Conservation (phyloP, 2,888 invertebrate species). For the Therioaphis trifolii region DNA sequence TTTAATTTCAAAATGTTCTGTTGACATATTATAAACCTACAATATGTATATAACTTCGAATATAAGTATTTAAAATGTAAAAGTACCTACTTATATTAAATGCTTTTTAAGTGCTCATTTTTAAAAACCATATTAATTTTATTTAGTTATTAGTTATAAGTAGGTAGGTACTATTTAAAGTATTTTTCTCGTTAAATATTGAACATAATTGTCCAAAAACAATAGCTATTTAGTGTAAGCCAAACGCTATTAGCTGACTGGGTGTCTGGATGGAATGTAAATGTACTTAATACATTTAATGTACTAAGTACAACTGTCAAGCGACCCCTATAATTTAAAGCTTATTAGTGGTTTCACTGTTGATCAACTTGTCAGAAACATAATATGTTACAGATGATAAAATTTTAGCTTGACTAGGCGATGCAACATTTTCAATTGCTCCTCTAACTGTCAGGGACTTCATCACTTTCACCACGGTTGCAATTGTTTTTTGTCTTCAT, state of each 20-base stretch:
- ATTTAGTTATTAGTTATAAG: no score
- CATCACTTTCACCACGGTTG: slow-evolving; percentile 36
- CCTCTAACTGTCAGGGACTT: slow-evolving; percentile 26
- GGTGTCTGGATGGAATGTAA: no score
- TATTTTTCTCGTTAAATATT: background rate
- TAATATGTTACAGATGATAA: background rate
- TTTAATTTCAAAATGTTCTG: no score
- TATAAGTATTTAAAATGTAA: background rate
- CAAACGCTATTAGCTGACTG: no score
- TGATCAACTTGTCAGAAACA: background rate
- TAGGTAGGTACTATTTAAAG: no score
- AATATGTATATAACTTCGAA: no score
- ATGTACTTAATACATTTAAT: no score
- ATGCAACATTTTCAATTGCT: background rate
- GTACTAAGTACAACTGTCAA: no score
- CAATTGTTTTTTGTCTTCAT: slow-evolving; percentile 26
- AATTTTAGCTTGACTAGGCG: background rate
- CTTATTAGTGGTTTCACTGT: background rate
- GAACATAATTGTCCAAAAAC: no score
- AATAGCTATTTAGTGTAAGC: no score
- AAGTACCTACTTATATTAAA: background rate
- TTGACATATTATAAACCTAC: no score
- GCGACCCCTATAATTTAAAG: background rate
- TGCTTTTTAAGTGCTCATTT: background rate
- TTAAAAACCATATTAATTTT: background rate